Conservation (phyloP, 2,113 vertebrate genomes). For the Chamaea fasciata region DNA sequence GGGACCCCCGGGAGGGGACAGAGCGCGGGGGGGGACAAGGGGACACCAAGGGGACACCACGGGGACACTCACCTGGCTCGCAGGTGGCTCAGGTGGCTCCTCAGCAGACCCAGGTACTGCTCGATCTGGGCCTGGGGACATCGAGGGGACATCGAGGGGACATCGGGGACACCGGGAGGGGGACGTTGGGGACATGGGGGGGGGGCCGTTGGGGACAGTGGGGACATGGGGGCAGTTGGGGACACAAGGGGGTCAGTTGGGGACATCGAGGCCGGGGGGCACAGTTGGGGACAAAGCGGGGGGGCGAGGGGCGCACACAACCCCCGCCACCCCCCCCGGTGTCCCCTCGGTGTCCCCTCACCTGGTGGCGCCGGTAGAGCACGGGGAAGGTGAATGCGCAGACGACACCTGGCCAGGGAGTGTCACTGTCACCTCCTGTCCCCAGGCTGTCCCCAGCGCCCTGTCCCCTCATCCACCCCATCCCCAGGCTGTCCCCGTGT, state of each 20-base stretch:
- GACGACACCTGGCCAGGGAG: conserved; percentile 76
- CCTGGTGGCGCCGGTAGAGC: conserved; percentile 85
- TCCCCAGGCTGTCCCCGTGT: neutral
- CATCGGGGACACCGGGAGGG: too few relatives aligned
- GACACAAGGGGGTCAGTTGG: too few relatives aligned
- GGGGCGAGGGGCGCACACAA: too few relatives aligned
- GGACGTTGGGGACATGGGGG: too few relatives aligned
- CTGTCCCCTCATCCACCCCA: too few relatives aligned
- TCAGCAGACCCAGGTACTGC: conserved; percentile 70
- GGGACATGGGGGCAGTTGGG: neutral
- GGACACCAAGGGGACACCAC: neutral
- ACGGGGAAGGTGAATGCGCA: conserved; percentile 86
- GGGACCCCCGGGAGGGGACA: neutral
- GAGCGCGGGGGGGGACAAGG: neutral
- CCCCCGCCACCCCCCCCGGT: too few relatives aligned
- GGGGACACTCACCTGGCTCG: conserved; percentile 71
- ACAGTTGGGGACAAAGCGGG: too few relatives aligned
- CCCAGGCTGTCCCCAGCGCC: too few relatives aligned
- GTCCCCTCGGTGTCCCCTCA: conserved; percentile 8
- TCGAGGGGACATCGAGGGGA: neutral
- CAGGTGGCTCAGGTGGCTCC: conserved; percentile 74
- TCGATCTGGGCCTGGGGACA: conserved; percentile 79
- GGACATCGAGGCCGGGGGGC: too few relatives aligned
- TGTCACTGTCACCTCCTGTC: neutral
- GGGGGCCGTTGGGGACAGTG: too few relatives aligned